Conservation (phyloP, 2,888 invertebrate species). For the Enoplolaimus lenunculus region DNA sequence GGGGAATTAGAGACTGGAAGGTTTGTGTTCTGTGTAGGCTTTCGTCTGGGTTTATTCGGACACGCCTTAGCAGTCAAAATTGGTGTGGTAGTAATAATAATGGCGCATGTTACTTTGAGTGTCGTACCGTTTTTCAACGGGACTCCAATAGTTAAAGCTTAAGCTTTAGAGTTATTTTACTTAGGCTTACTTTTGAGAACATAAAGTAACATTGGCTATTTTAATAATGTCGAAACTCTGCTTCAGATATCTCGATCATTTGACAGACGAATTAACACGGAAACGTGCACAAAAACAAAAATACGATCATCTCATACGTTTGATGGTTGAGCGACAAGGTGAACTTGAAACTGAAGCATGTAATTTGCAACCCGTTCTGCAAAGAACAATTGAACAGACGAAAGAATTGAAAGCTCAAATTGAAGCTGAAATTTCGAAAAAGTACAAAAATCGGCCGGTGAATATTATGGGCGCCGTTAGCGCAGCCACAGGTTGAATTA, state of each 20-base stretch:
- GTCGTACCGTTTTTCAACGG: too few relatives aligned
- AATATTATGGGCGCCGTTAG: slow-evolving; percentile 62
- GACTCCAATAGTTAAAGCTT: too few relatives aligned
- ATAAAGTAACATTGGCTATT: too few relatives aligned
- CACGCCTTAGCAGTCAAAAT: too few relatives aligned
- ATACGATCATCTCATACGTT: slow-evolving; percentile 23
- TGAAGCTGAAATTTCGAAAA: slow-evolving; percentile 71
- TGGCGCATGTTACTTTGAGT: too few relatives aligned
- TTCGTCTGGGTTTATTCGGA: too few relatives aligned
- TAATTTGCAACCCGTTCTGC: slow-evolving; percentile 60
- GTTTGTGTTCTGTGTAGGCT: too few relatives aligned
- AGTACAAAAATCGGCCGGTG: slow-evolving; percentile 68
- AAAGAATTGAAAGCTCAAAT: slow-evolving; percentile 65
- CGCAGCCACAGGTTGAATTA: slow-evolving; percentile 27
- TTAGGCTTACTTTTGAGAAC: too few relatives aligned
- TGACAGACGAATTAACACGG: slow-evolving; percentile 31
- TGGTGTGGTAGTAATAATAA: too few relatives aligned
- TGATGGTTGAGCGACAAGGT: slow-evolving; percentile 22
- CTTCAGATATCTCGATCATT: slow-evolving; percentile 34
- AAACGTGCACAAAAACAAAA: slow-evolving; percentile 27
- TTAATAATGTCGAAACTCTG: too few relatives aligned
- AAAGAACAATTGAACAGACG: slow-evolving; percentile 58
- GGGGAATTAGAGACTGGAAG: too few relatives aligned
- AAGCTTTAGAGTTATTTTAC: too few relatives aligned
- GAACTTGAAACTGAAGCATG: slow-evolving; percentile 47